Base-by-base conservation (phyloP, 2,888 invertebrate species). In the Eilema depressum region DNA sequence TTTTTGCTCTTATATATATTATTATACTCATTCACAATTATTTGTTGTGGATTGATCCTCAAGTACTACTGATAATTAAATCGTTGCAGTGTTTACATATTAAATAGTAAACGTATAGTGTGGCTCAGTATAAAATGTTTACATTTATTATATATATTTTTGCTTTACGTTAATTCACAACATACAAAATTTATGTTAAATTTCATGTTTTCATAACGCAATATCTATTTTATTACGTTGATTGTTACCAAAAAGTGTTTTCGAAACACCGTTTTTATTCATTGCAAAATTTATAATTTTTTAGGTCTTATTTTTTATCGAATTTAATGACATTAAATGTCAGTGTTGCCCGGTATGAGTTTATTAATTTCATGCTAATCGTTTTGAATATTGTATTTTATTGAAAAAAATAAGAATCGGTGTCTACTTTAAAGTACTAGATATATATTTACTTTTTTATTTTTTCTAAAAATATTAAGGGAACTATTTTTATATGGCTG, bases 401-500 rank as follows among this genome's bases (percentile, higher is more conserved):
- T 41, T 56, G 28, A 59, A 41, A 7, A 17, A 30, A 41, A 47
- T 26, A 14, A 53, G 60, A 68, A 26, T 63, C 28, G 53, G 57
- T 64, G 53, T 63, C 28, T 41, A 60, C 37, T 69, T 74, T 73
- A 17, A 68, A 68, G 26, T 59, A 25, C 37, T 37, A 37, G 20
- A 3, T 41, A 63, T 70, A 65, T 57, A 69, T 57, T 71, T 71
- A 75, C n/a, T 59, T 59, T 60, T 30, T 60, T 60, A 28, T 61
- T 80, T 78, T 77, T 75, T 78, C 56, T 70, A 76, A 70, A 65
- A 63, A 71, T 74, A 71, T 65, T 77, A 63, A 80, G 64, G 28
- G 17, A 63, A 72, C 75, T 75, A 78, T 82, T 81, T 82, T 82
- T 78, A 76, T 79, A 83, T 81, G 80, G 80, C 83, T 83, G 65